Evolutionary conservation across 1,140 invertebrate genomes (phyloP).

Genomic region (Drosophila nikananu): DNA sequence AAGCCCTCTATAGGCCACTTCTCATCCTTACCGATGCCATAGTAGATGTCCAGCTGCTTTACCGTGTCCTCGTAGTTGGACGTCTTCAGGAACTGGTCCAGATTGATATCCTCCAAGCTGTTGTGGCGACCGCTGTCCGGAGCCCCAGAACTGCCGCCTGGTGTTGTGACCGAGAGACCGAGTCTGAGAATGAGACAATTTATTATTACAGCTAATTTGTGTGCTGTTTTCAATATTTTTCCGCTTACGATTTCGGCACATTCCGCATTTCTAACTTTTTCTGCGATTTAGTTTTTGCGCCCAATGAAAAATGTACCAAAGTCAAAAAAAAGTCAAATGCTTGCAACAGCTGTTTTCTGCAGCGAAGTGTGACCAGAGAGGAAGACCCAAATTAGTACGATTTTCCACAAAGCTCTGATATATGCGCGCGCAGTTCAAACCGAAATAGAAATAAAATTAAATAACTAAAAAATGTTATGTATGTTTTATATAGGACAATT

Average conservation of each 20-base stretch:
- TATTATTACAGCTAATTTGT: not conserved
- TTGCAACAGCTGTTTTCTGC: conserved; percentile 31
- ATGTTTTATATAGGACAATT: not conserved
- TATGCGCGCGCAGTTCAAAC: not conserved
- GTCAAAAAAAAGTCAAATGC: conserved; percentile 77
- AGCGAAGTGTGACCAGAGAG: not conserved
- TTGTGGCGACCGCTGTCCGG: conserved; percentile 85
- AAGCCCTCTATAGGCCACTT: conserved; percentile 7
- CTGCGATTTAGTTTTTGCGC: conserved; percentile 44
- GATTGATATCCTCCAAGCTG: conserved; percentile 89
- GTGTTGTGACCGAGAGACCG: conserved; percentile 73
- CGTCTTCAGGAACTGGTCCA: conserved; percentile 92
- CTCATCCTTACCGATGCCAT: conserved; percentile 92
- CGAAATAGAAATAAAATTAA: not conserved
- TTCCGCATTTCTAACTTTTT: conserved; percentile 65
- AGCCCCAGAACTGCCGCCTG: conserved; percentile 67
- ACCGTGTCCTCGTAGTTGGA: conserved; percentile 96
- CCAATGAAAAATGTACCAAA: conserved; percentile 62
- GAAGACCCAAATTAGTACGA: too few species aligned
- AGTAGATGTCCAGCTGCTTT: conserved; percentile 95
- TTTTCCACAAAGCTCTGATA: not conserved
- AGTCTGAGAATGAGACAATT: conserved; percentile 44
- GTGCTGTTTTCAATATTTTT: not conserved
- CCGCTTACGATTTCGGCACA: conserved; percentile 76
- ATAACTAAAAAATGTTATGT: not conserved